Conservation (phyloP, 2,113 vertebrate species). For the Diphyllodes magnificus region DNA sequence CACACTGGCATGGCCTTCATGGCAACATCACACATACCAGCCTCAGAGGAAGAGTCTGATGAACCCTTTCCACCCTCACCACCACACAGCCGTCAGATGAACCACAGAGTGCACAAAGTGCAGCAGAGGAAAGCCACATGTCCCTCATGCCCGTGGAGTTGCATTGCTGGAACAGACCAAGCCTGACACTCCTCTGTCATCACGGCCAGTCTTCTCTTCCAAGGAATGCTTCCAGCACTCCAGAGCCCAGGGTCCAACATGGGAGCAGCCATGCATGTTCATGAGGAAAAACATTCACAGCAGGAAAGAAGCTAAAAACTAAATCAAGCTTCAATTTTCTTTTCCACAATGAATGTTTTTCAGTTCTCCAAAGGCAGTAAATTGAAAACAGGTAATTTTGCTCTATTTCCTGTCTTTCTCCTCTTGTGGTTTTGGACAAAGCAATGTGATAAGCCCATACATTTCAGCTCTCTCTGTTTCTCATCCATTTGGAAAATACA, state of each 20-base stretch:
- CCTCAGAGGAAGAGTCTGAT: not conserved
- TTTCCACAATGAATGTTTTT: not conserved
- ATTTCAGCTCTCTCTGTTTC: not conserved
- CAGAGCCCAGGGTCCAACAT: not conserved
- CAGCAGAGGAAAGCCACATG: not conserved
- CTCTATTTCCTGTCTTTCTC: not conserved
- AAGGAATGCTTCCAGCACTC: not conserved
- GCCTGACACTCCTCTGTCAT: not conserved
- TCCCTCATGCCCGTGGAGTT: rapidly evolving
- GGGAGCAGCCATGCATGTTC: not conserved
- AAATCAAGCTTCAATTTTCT: not conserved
- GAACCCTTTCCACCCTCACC: not conserved
- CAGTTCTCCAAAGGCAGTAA: not conserved
- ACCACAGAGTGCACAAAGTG: rapidly evolving
- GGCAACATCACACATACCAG: not conserved
- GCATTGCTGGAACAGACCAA: not conserved
- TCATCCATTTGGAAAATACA: not conserved
- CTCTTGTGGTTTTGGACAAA: not conserved
- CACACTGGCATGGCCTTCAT: not conserved
- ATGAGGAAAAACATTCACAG: not conserved
- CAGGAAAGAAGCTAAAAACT: not conserved
- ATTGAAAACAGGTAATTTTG: not conserved
- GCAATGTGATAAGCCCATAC: not conserved
- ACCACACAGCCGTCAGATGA: not conserved
- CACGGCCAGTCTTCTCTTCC: not conserved